These are phyloP conservation scores for Amblyornis subalaris DNA, from an alignment of 2,113 vertebrate genomes.

Conservation along the genomic window DNA sequence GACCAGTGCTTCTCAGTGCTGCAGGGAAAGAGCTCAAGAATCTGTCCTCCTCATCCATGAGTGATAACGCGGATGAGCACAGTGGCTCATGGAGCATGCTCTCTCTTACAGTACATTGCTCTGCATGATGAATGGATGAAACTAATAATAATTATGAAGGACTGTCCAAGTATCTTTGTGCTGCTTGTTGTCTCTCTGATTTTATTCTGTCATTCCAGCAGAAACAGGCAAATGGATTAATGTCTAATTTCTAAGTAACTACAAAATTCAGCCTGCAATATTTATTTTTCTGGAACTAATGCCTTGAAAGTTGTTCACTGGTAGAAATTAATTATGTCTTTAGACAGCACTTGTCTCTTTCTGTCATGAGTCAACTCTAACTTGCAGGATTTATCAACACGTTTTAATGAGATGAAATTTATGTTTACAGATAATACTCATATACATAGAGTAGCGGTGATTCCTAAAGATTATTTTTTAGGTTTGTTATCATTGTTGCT, in stretches of 20 bases:
- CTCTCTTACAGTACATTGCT: not conserved
- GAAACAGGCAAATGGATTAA: not conserved
- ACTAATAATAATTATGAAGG: not conserved
- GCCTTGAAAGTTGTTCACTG: not conserved
- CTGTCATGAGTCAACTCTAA: not conserved
- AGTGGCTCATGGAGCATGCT: not conserved
- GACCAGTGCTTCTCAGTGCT: not conserved
- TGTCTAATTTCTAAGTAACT: fast-evolving
- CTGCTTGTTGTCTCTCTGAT: not conserved
- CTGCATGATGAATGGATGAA: not conserved
- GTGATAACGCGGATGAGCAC: fast-evolving
- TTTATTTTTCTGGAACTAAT: not conserved
- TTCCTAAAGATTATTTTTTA: not conserved
- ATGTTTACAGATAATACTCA: not conserved
- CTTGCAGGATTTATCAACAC: slow-evolving; percentile 11
- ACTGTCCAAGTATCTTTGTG: not conserved
- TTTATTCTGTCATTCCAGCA: not conserved
- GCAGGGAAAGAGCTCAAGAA: not conserved
- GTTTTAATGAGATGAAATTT: not conserved
- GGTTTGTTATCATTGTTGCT: not conserved
- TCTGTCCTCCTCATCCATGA: fast-evolving
- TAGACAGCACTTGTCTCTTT: not conserved
- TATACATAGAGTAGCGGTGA: not conserved
- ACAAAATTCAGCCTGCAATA: not conserved
- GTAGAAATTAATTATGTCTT: not conserved